Evolutionary conservation across 2,113 vertebrate species (phyloP), one percentile per base, ranked within the genome.

Genomic region (Nestor notabilis): DNA sequence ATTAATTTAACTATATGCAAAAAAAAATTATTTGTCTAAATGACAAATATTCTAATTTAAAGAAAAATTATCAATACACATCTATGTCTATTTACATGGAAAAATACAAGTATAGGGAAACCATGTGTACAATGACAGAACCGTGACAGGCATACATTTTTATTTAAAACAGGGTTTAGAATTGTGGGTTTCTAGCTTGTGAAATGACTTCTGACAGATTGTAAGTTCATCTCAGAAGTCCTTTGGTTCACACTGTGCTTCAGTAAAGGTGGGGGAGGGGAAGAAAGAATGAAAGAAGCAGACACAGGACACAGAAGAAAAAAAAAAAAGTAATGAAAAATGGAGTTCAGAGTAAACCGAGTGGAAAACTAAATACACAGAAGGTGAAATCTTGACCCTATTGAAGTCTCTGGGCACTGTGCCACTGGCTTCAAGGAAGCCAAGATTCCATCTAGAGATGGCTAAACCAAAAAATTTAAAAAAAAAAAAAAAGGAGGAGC

Each of bases 301-400:
- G 70, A 76, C 37, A 63, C 23, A 74, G 46, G 29, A 10, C 15
- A 41, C 7, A 33, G 12, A 41, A 23, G 41, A 13, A 31, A 63
- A 56, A 17, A 53, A 52, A 46, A 66, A 55, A 18, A 10, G 3
- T 31, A 70, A 74, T 21, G 49, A 53, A 66, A 92, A 80, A 91
- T 53, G 20, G n/a, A 89, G 44, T 44, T 85, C 58, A 87, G 77
- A 53, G 46, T 47, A 94, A 96, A 89, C 43, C 0, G 4, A 77
- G 43, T 69, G 87, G 77, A 94, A 96, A 96, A 74, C n/a, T 74
- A 94, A 91, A 92, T 53, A 80, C 10, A 58, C 5, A 7, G 58
- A 90, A 87, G 10, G 27, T 82, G 65, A 91, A 95, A 87, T 80
- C 49, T 58, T 96, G 85, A 83, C 49, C 41, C 37, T 52, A 23